Conservation (phyloP, 2,797 vertebrate species). For the Pseudotriccus pelzelni region DNA sequence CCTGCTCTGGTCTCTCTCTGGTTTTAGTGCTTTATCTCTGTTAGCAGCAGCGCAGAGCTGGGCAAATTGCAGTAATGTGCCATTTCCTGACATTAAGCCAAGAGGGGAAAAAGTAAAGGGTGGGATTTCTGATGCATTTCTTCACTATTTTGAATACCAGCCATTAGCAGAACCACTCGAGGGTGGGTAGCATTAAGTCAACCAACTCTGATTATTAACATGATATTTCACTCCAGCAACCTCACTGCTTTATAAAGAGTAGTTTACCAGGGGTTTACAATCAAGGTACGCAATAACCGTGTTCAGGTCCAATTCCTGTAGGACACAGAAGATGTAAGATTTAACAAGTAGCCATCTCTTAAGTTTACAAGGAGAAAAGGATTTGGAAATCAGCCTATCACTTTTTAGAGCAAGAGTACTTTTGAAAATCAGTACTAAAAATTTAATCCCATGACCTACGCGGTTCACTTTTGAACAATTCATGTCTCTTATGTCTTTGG, state of each 20-base stretch:
- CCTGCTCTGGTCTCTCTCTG: background rate
- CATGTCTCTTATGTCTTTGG: background rate
- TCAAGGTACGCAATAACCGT: background rate
- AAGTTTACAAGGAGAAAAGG: background rate
- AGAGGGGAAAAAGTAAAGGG: slow-evolving; percentile 12
- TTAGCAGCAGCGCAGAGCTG: background rate
- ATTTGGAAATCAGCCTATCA: background rate
- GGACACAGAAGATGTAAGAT: background rate
- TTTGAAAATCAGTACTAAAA: background rate
- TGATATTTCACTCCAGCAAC: background rate
- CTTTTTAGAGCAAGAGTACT: background rate
- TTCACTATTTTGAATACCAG: slow-evolving; percentile 29
- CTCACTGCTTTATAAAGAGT: background rate
- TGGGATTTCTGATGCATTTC: slow-evolving; percentile 40
- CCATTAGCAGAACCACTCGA: background rate
- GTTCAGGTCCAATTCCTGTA: background rate
- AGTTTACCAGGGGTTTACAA: background rate
- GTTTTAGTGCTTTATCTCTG: slow-evolving; percentile 2
- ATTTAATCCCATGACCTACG: background rate
- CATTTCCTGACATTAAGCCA: slow-evolving; percentile 50
- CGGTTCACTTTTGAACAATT: background rate
- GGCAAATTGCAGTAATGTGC: slow-evolving; percentile 27
- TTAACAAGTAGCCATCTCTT: background rate
- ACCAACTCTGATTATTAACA: background rate
- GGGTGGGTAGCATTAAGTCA: background rate